A percentile compares a stretch with the other conserved stretches of the same genome.
phyloP scores from a whole-genome alignment of 2,113 vertebrate genomes.

The Manacus vitellinus region DNA sequence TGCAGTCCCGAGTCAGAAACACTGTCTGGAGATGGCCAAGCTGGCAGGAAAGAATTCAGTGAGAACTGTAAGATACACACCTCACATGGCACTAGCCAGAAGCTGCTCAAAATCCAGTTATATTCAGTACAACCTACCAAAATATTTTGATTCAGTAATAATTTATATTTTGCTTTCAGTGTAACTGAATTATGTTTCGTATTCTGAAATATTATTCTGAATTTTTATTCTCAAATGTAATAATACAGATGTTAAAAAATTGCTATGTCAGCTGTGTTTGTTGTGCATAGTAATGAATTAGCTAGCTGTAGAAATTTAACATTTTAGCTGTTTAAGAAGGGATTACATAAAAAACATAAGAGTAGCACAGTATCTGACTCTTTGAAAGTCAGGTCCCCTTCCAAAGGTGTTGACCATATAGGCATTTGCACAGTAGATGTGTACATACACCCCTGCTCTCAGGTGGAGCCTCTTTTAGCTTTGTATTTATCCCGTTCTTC shows the following conservation, averaged over 20 bases:
- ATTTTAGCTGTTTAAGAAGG: background rate
- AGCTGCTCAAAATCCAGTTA: background rate
- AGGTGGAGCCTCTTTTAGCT: background rate
- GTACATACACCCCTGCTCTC: background rate
- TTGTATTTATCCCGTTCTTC: background rate
- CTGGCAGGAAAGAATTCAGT: background rate
- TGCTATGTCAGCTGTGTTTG: background rate
- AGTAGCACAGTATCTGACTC: background rate
- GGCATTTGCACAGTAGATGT: background rate
- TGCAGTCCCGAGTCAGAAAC: background rate
- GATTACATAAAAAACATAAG: background rate
- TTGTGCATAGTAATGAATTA: background rate
- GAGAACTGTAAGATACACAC: background rate
- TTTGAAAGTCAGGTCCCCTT: background rate
- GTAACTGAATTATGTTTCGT: background rate
- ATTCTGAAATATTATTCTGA: background rate
- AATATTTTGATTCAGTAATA: background rate
- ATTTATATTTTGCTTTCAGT: background rate
- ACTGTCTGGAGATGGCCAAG: background rate
- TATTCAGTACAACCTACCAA: background rate
- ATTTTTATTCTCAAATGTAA: background rate
- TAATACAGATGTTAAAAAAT: background rate
- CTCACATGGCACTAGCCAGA: background rate
- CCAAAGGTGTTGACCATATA: accelerated
- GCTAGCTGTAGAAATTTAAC: background rate